These are phyloP conservation scores for Oceanodroma leucorhoa DNA, from an alignment of 2,797 vertebrate genomes.

Conservation along the genomic window DNA sequence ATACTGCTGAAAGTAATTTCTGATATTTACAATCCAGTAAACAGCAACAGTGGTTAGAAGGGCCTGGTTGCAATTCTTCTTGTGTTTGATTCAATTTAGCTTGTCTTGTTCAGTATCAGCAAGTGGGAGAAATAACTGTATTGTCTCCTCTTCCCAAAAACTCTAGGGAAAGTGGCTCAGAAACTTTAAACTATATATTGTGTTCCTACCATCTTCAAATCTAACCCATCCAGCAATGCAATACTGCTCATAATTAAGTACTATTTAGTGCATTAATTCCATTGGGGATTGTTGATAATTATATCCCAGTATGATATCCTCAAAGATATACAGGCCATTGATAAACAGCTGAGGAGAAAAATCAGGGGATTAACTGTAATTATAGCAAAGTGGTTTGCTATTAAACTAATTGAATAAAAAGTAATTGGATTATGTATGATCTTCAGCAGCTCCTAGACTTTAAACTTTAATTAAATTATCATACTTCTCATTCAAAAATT, in stretches of 20 bases:
- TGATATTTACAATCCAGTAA: neutral
- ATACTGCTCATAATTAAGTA: conserved; percentile 34
- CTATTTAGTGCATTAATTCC: conserved; percentile 62
- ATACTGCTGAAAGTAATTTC: neutral
- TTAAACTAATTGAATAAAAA: conserved; percentile 75
- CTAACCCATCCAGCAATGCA: neutral
- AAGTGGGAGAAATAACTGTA: neutral
- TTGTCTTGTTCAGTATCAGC: neutral
- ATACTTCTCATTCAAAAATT: conserved; percentile 53
- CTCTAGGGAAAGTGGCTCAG: neutral
- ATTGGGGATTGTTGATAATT: conserved; percentile 58
- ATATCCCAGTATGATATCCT: conserved; percentile 65
- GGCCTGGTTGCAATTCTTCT: neutral
- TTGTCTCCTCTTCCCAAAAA: neutral
- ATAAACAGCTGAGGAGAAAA: conserved; percentile 70
- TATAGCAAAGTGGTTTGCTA: conserved; percentile 70
- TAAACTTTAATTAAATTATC: conserved; percentile 78
- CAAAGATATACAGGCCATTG: conserved; percentile 65
- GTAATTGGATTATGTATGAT: conserved; percentile 76
- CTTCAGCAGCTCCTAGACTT: conserved; percentile 63
- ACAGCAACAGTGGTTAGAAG: neutral
- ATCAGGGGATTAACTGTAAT: conserved; percentile 71
- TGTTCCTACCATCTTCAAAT: neutral
- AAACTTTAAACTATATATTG: neutral
- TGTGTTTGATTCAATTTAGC: neutral